A percentile compares a stretch with the other conserved stretches of the same genome.
Conservation (phyloP, 1,140 invertebrate genomes). For the Drosophila mauritiana region DNA sequence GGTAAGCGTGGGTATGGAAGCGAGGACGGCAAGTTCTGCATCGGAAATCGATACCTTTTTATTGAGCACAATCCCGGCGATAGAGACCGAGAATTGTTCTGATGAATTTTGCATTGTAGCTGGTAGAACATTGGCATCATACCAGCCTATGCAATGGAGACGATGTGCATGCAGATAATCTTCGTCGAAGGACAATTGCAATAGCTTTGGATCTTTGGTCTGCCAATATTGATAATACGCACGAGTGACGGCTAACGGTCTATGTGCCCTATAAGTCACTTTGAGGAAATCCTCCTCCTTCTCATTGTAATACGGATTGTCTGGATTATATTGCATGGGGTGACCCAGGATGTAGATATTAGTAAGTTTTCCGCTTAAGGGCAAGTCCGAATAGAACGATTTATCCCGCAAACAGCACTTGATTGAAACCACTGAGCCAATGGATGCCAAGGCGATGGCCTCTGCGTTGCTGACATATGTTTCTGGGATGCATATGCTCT, state of each 20-base stretch:
- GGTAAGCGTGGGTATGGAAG: not conserved
- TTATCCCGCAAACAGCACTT: constrained; percentile 7
- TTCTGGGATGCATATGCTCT: not conserved
- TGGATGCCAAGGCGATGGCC: not conserved
- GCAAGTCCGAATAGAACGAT: not conserved
- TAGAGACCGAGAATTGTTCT: no score
- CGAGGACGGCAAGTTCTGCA: not conserved
- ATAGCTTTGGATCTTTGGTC: not conserved
- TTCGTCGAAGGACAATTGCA: not conserved
- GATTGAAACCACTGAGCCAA: not conserved
- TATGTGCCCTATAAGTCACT: not conserved
- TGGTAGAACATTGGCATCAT: not conserved
- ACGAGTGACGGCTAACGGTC: no score
- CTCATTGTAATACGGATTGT: not conserved
- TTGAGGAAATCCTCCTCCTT: not conserved
- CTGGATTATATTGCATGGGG: not conserved
- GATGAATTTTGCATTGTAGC: no score
- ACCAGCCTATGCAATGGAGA: not conserved
- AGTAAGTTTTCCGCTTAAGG: not conserved
- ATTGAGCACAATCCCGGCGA: not conserved
- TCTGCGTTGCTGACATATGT: not conserved
- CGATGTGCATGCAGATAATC: not conserved
- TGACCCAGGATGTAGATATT: not conserved
- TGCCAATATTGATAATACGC: not conserved
- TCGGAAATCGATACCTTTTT: not conserved